A percentile compares a stretch with the other conserved stretches of the same genome.
Conservation (phyloP, 2,797 vertebrate genomes). For the Parambassis ranga region DNA sequence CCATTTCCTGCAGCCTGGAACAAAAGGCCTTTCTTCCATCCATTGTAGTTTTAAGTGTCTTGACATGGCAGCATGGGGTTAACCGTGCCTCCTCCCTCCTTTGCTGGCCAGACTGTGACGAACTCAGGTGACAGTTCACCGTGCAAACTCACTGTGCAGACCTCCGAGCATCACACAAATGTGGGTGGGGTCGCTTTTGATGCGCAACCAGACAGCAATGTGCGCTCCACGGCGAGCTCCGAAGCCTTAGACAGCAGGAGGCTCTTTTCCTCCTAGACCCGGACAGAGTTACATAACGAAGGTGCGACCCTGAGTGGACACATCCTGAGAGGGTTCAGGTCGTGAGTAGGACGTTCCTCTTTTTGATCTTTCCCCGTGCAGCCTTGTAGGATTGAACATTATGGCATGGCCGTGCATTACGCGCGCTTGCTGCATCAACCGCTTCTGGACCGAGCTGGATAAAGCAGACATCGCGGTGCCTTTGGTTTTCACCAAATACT, state of each 20-base stretch:
- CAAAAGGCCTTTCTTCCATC: not conserved
- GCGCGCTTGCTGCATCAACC: constrained; percentile 97
- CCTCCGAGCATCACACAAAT: constrained; percentile 57
- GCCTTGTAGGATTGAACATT: constrained; percentile 7
- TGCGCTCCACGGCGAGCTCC: constrained; percentile 30
- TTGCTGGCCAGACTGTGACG: constrained; percentile 70
- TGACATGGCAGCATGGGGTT: constrained; percentile 53
- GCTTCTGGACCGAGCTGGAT: constrained; percentile 97
- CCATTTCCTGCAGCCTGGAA: constrained; percentile 12
- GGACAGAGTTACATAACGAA: constrained; percentile 11
- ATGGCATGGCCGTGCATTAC: constrained; percentile 99
- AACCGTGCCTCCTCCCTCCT: constrained; percentile 60
- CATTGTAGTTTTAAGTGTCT: not conserved
- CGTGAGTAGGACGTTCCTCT: constrained; percentile 57
- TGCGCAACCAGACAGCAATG: constrained; percentile 68
- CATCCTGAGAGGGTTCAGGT: constrained; percentile 14
- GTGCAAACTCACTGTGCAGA: constrained; percentile 59
- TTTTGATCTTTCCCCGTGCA: not conserved
- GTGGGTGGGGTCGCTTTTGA: constrained; percentile 80
- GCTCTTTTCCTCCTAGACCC: constrained; percentile 6
- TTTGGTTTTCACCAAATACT: constrained; percentile 94
- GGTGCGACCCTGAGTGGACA: constrained; percentile 43
- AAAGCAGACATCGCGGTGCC: constrained; percentile 97
- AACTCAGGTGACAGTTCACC: constrained; percentile 80
- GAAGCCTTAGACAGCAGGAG: constrained; percentile 62